These are phyloP conservation scores for Formica aserva DNA, from an alignment of 2,888 invertebrate species.

Conservation along the genomic window DNA sequence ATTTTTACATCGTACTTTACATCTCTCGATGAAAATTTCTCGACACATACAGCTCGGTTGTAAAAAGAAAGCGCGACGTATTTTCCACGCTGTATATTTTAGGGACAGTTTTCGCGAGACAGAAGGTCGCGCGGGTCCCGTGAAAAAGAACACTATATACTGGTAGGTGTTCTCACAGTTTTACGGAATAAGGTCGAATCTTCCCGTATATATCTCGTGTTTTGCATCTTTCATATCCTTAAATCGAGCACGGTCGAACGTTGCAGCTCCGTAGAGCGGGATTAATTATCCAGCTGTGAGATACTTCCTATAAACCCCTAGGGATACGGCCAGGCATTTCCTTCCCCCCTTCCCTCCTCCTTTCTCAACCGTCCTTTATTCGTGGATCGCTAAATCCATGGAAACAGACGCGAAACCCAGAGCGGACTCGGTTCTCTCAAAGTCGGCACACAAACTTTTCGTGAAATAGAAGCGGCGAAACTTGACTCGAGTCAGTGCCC, in stretches of 20 bases:
- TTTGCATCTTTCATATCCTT: slow-evolving; percentile 44
- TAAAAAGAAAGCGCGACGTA: slow-evolving; percentile 26
- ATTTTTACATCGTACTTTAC: slow-evolving; percentile 23
- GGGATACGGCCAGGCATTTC: not conserved
- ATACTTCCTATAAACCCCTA: not conserved
- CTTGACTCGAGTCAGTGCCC: slow-evolving; percentile 3
- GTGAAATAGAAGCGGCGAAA: slow-evolving; percentile 19
- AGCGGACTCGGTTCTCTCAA: not conserved
- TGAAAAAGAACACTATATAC: slow-evolving; percentile 14
- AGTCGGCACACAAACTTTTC: slow-evolving; percentile 10
- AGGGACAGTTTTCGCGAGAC: slow-evolving; percentile 35
- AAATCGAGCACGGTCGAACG: slow-evolving; percentile 42
- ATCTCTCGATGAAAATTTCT: slow-evolving; percentile 22
- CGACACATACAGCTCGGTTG: not conserved
- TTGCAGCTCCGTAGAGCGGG: slow-evolving; percentile 7
- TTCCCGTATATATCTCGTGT: not conserved
- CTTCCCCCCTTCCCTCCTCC: not conserved
- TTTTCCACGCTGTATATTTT: slow-evolving; percentile 35
- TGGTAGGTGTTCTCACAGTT: slow-evolving; percentile 9
- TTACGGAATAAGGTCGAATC: slow-evolving; percentile 25
- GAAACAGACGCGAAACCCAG: slow-evolving; percentile 7
- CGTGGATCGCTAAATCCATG: slow-evolving; percentile 5
- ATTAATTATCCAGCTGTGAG: slow-evolving; percentile 45
- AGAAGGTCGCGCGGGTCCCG: slow-evolving; percentile 5
- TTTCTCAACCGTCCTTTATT: slow-evolving; percentile 20